These are phyloP conservation scores for Shargacucullia verbasci DNA, from an alignment of 2,888 invertebrate species.

Conservation along the genomic window DNA sequence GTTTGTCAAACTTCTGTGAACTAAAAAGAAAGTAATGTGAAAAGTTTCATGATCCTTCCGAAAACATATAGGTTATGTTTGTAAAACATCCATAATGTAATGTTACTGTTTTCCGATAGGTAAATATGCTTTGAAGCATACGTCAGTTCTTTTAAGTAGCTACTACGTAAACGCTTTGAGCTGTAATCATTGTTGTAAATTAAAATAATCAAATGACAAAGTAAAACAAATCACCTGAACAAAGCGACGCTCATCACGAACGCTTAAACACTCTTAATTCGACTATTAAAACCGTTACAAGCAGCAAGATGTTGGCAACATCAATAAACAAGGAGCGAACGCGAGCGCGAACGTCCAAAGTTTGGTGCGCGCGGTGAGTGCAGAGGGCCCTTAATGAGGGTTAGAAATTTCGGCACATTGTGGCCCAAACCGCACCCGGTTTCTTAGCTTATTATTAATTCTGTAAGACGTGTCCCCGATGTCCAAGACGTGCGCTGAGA, in stretches of 20 bases:
- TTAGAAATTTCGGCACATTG: constrained; percentile 88
- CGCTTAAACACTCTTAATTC: constrained; percentile 83
- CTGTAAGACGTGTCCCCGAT: constrained; percentile 89
- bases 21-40: constrained; percentile 52
- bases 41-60: constrained; percentile 42
- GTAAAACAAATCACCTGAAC: constrained; percentile 65
- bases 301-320: constrained; percentile 83
- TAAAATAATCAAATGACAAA: constrained; percentile 53
- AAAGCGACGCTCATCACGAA: constrained; percentile 61
- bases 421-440: constrained; percentile 86
- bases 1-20: constrained; percentile 54
- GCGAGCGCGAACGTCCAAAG: constrained; percentile 83
- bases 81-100: constrained; percentile 31
- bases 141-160: too few species aligned
- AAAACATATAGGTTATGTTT: constrained; percentile 50
- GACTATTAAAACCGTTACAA: constrained; percentile 84
- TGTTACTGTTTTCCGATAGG: constrained; percentile 32
- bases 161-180: not conserved
- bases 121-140: constrained; percentile 7
- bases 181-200: not conserved
- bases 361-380: constrained; percentile 85
- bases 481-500: constrained; percentile 89
- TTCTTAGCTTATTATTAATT: constrained; percentile 90
- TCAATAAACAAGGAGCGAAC: constrained; percentile 85
- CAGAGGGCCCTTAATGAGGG: constrained; percentile 87